These are phyloP conservation scores for Calyptommatus sinebrachiatus DNA, from an alignment of 2,113 vertebrate genomes.

Conservation along the genomic window DNA sequence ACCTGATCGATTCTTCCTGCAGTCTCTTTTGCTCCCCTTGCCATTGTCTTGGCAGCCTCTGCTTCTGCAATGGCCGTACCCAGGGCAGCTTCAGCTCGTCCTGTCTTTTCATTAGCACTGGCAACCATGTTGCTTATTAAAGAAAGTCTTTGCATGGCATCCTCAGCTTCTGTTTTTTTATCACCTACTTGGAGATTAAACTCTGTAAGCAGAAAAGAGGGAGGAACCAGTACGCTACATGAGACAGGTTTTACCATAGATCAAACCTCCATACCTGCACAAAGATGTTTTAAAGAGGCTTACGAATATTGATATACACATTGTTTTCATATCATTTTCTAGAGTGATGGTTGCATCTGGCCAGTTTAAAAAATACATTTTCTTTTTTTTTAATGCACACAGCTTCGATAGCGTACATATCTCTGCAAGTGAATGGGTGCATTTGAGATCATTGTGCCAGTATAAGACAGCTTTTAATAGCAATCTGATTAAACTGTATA, in stretches of 20 bases:
- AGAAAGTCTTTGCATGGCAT: constrained; percentile 78
- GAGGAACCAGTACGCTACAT: background rate
- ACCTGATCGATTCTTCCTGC: constrained; percentile 79
- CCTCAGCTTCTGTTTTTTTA: constrained; percentile 73
- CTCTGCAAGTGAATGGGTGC: too few relatives aligned
- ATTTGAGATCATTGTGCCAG: too few relatives aligned
- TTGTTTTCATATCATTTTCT: background rate
- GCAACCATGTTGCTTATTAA: constrained; percentile 75
- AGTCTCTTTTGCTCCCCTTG: constrained; percentile 60
- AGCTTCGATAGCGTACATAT: background rate
- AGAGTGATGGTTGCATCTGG: background rate
- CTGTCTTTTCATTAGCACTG: constrained; percentile 69
- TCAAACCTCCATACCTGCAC: background rate
- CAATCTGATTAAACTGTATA: too few relatives aligned
- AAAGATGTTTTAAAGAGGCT: too few relatives aligned
- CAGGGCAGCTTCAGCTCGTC: constrained; percentile 62
- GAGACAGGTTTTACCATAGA: background rate
- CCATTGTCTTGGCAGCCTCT: constrained; percentile 41
- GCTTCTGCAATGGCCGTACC: constrained; percentile 55
- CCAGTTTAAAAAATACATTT: too few relatives aligned
- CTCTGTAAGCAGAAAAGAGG: constrained; percentile 65
- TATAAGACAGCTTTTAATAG: too few relatives aligned
- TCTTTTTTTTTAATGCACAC: background rate
- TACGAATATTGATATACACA: background rate
- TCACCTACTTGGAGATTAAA: constrained; percentile 80